Conservation (phyloP, 2,888 invertebrate species). For the Ypsolopha sequella region DNA sequence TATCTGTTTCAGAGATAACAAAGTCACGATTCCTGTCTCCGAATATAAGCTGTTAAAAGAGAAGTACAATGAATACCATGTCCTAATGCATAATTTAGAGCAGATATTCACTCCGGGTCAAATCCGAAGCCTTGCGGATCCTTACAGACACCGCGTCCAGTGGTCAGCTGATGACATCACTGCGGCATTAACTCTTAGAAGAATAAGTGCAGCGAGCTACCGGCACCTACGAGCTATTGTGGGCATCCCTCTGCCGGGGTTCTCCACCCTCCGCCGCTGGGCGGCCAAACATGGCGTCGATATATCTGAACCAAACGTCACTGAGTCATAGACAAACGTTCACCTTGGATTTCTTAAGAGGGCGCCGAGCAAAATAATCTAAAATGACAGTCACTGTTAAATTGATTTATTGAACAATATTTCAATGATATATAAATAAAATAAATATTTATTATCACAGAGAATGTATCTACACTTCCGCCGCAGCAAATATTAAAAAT, state of each 20-base stretch:
- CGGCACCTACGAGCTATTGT: neutral
- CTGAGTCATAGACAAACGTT: no score
- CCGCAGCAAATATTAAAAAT: no score
- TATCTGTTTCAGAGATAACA: neutral
- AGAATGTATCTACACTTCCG: no score
- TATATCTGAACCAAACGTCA: no score
- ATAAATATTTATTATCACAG: no score
- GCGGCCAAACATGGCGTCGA: neutral
- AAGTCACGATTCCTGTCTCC: neutral
- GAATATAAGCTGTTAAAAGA: neutral
- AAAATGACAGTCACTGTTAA: no score
- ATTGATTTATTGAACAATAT: no score
- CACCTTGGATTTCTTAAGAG: no score
- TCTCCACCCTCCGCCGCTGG: neutral
- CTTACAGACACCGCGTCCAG: neutral
- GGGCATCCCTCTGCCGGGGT: neutral
- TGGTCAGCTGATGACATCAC: neutral
- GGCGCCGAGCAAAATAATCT: no score
- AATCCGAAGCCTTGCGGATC: neutral
- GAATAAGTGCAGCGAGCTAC: neutral
- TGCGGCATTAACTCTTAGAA: neutral
- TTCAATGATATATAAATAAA: no score
- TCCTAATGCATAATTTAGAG: neutral
- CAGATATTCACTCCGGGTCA: constrained; percentile 2
- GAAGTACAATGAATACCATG: neutral